phyloP scores from a whole-genome alignment of 2,888 invertebrate species.

The Drosophila niveifrons region DNA sequence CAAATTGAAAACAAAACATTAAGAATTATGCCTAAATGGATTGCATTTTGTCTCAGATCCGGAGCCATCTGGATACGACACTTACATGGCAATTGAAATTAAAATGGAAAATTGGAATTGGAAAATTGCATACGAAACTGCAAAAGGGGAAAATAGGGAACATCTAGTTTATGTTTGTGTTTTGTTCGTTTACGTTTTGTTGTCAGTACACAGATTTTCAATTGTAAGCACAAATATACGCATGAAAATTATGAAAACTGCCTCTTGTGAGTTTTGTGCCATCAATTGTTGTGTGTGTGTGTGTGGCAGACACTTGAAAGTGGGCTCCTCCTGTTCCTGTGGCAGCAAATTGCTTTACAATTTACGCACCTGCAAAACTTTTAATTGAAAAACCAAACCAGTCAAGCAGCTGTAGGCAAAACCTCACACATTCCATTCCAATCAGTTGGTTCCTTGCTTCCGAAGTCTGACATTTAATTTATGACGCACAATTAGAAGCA shows the following conservation, averaged over 20 bases:
- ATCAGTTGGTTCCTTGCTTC: slow-evolving; percentile 40
- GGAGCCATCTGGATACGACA: slow-evolving; percentile 62
- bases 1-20: slow-evolving; percentile 81
- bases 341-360: slow-evolving; percentile 47
- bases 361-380: slow-evolving; percentile 80
- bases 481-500: slow-evolving; percentile 53
- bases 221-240: slow-evolving; percentile 62
- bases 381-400: slow-evolving; percentile 79
- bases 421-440: slow-evolving; percentile 52
- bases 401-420: slow-evolving; percentile 8
- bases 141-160: slow-evolving; percentile 4
- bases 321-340: slow-evolving; percentile 39
- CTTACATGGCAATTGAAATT: slow-evolving; percentile 56
- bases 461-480: slow-evolving; percentile 54
- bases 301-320: slow-evolving; percentile 38
- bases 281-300: slow-evolving; percentile 38
- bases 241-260: slow-evolving; percentile 50
- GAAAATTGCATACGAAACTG: slow-evolving; percentile 30
- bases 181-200: slow-evolving; percentile 35
- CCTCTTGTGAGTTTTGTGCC: background rate
- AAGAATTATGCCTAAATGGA: slow-evolving; percentile 78
- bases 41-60: slow-evolving; percentile 30
- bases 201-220: slow-evolving; percentile 75
- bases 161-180: background rate
- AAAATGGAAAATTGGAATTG: slow-evolving; percentile 37